These are phyloP conservation scores for Dendropsophus ebraccatus DNA, from an alignment of 2,113 vertebrate genomes.

Conservation along the genomic window DNA sequence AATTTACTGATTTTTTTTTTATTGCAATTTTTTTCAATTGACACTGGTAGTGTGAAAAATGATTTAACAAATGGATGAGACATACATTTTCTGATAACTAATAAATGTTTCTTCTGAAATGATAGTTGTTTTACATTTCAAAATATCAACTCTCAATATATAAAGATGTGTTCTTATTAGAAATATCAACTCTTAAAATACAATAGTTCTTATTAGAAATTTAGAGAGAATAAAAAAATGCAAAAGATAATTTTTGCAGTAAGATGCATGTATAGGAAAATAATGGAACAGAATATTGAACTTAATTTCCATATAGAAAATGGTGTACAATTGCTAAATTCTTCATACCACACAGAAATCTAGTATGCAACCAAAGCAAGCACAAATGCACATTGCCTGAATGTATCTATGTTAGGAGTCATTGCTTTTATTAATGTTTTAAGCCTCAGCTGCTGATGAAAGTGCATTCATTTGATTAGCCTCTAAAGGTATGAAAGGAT, in stretches of 20 bases:
- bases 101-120: neutral
- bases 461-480: conserved; percentile 37
- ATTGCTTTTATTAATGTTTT: conserved; percentile 2
- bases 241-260: neutral
- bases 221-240: too few species aligned
- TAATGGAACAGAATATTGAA: too few species aligned
- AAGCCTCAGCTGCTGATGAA: neutral
- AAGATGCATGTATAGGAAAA: neutral
- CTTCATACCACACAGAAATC: neutral
- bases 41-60: too few species aligned
- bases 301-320: neutral
- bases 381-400: neutral
- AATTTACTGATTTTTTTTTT: too few species aligned
- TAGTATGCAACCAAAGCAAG: neutral
- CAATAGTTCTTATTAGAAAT: too few species aligned
- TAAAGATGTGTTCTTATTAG: too few species aligned
- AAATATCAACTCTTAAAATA: too few species aligned
- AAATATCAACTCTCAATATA: neutral
- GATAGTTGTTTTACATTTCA: neutral
- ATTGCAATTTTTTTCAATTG: too few species aligned
- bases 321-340: neutral
- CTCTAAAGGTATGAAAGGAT: neutral
- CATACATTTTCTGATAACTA: neutral
- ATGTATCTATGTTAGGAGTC: neutral
- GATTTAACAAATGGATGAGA: neutral